These are phyloP conservation scores for Coenonympha arcania DNA, from an alignment of 2,888 invertebrate genomes.

Conservation along the genomic window DNA sequence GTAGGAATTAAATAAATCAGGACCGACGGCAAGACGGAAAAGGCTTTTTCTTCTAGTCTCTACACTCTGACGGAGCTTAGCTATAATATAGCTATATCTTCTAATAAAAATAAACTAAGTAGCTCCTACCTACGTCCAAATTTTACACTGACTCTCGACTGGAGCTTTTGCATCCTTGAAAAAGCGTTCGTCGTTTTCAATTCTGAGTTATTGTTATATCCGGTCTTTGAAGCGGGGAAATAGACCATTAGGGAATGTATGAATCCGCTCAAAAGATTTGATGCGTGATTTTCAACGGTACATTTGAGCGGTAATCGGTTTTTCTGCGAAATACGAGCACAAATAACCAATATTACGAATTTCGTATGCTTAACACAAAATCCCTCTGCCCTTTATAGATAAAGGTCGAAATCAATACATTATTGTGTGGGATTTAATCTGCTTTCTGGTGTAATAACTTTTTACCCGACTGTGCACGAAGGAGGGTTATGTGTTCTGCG, in stretches of 20 bases:
- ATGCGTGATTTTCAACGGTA: not conserved
- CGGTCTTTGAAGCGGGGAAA: conserved; percentile 11
- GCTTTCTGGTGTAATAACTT: not conserved
- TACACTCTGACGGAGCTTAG: too few species aligned
- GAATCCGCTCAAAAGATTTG: conserved; percentile 4
- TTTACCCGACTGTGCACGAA: not conserved
- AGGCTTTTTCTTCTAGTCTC: too few species aligned
- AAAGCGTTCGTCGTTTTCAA: conserved; percentile 10
- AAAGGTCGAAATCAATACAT: not conserved
- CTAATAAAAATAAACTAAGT: too few species aligned
- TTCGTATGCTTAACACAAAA: not conserved
- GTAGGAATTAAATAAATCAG: too few species aligned
- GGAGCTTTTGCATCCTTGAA: conserved; percentile 10
- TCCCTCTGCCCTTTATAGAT: not conserved
- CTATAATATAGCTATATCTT: too few species aligned
- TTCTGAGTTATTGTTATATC: conserved; percentile 16
- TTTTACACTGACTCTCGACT: not conserved
- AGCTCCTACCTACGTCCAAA: too few species aligned
- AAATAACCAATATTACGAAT: not conserved
- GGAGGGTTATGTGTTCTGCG: not conserved
- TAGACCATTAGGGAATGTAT: conserved; percentile 8
- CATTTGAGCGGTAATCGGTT: not conserved
- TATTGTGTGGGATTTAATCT: not conserved
- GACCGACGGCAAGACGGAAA: too few species aligned
- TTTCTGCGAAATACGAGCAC: not conserved